Percentiles rank a stretch among this genome's conserved stretches.
phyloP scores from a whole-genome alignment of 2,888 invertebrate genomes.

The Leptinotarsa haldemani region DNA sequence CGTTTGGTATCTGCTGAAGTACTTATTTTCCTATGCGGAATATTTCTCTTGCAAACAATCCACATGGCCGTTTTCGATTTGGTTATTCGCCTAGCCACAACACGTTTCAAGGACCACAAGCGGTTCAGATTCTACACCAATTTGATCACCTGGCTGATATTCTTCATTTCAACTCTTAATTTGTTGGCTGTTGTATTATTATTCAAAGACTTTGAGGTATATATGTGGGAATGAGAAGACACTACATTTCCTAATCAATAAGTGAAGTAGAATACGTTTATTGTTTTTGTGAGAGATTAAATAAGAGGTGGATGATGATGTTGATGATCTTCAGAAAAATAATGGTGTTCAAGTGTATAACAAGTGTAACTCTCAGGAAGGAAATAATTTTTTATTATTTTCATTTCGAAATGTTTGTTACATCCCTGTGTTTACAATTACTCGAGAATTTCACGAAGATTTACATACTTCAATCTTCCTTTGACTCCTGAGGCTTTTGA shows the following conservation, averaged over 20 bases:
- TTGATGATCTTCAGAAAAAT: not conserved
- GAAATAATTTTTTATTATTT: too few species aligned
- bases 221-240: not conserved
- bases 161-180: constrained; percentile 13
- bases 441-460: too few species aligned
- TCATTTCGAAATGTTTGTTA: too few species aligned
- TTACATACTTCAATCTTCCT: too few species aligned
- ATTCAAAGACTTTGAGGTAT: constrained; percentile 1
- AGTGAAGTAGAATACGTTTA: not conserved
- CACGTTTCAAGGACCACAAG: constrained; percentile 26
- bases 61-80: constrained; percentile 31
- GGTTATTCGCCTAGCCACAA: constrained; percentile 25
- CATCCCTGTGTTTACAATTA: too few species aligned
- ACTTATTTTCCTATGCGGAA: constrained; percentile 23
- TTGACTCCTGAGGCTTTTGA: too few species aligned
- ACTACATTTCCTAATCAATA: not conserved
- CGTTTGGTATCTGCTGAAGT: constrained; percentile 18
- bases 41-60: constrained; percentile 22
- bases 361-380: too few species aligned
- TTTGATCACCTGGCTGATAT: not conserved
- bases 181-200: constrained; percentile 9
- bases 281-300: not conserved
- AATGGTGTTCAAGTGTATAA: too few species aligned
- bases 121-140: constrained; percentile 14
- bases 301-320: not conserved